Evolutionary conservation across 2,797 vertebrate genomes (phyloP).

Genomic region (Molossus molossus): DNA sequence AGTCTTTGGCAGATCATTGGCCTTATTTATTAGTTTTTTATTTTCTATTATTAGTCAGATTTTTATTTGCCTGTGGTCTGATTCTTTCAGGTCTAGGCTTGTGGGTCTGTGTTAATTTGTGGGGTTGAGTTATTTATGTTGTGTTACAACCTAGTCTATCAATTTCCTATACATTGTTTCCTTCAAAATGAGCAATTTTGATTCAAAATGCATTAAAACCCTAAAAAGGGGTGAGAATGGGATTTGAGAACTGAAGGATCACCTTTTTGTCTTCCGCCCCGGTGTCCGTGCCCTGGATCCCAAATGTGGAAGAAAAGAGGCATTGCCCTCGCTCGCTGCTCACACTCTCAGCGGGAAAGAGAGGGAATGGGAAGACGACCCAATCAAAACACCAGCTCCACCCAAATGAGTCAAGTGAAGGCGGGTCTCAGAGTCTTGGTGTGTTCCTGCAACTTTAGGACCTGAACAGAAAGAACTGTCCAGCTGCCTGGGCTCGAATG

Average conservation of each 20-base stretch:
- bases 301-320: neutral
- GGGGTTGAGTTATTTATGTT: slow-evolving; percentile 43
- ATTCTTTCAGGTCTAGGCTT: slow-evolving; percentile 43
- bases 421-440: neutral
- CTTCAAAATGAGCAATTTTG: neutral
- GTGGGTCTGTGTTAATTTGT: slow-evolving; percentile 38
- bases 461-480: neutral
- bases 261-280: neutral
- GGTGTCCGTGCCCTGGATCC: neutral
- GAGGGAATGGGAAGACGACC: slow-evolving; percentile 35
- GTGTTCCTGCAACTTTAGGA: slow-evolving; percentile 66
- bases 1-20: neutral
- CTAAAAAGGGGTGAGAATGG: neutral
- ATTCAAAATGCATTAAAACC: slow-evolving; percentile 48
- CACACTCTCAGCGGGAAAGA: neutral
- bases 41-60: slow-evolving; percentile 31
- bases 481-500: neutral
- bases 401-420: slow-evolving; percentile 70
- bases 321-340: neutral
- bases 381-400: slow-evolving; percentile 56
- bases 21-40: neutral
- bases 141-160: neutral
- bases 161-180: neutral
- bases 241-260: neutral
- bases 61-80: slow-evolving; percentile 2